A percentile compares a stretch with the other conserved stretches of the same genome.
phyloP scores from a whole-genome alignment of 2,888 invertebrate species.

The Isotomurus palustris region DNA sequence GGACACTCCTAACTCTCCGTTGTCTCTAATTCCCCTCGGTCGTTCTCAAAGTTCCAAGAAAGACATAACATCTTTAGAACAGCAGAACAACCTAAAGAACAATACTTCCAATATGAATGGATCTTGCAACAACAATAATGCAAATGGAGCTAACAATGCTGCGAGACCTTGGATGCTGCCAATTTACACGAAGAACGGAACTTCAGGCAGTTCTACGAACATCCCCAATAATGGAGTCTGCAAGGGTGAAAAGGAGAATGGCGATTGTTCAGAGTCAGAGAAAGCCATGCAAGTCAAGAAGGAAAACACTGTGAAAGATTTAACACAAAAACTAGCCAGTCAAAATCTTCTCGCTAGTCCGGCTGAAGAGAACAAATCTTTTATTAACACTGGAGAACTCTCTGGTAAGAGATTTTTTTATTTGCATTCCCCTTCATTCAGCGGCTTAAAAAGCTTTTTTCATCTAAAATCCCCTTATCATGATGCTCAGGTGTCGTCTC shows the following conservation, averaged over 20 bases:
- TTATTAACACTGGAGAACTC: conserved; percentile 43
- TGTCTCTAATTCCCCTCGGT: conserved; percentile 42
- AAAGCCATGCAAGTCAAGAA: conserved; percentile 64
- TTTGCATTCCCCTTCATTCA: not conserved
- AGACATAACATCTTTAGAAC: conserved; percentile 29
- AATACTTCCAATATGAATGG: conserved; percentile 20
- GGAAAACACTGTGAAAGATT: conserved; percentile 81
- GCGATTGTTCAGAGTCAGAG: conserved; percentile 27
- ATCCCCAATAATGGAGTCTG: conserved; percentile 11
- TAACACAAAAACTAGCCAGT: conserved; percentile 76
- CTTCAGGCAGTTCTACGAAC: conserved; percentile 26
- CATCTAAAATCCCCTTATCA: not conserved
- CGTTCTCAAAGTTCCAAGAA: conserved; percentile 35
- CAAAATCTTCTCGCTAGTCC: conserved; percentile 60
- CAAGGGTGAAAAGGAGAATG: conserved; percentile 35
- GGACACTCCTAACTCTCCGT: conserved; percentile 27
- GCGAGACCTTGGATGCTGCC: conserved; percentile 45
- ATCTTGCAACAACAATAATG: conserved; percentile 20
- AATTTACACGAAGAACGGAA: conserved; percentile 40
- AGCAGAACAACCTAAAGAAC: conserved; percentile 37
- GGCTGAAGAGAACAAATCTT: conserved; percentile 49
- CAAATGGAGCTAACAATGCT: conserved; percentile 26
- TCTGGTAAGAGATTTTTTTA: conserved; percentile 18
- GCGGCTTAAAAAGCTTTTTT: not conserved
- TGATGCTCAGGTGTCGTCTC: conserved; percentile 82